Percentiles rank a stretch among this genome's conserved stretches.
These are phyloP conservation scores for Tinamus major DNA, from an alignment of 2,797 vertebrate species.

Conservation along the genomic window DNA sequence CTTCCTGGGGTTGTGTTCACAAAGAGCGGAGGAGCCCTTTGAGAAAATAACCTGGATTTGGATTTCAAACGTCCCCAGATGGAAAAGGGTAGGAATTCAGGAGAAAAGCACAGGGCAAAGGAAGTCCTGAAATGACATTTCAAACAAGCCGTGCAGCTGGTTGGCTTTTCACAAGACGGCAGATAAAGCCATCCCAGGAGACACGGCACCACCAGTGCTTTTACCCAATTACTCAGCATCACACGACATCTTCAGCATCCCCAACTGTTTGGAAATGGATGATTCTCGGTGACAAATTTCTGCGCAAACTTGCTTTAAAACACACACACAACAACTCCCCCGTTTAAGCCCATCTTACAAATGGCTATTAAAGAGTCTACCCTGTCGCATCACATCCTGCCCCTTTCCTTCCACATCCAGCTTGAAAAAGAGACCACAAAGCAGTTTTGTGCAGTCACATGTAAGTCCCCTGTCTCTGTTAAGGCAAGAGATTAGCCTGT, in stretches of 20 bases:
- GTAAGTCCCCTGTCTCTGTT: slow-evolving; percentile 75
- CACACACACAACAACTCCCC: background rate
- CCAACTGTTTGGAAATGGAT: background rate
- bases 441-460: slow-evolving; percentile 67
- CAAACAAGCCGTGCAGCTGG: background rate
- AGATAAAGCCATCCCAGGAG: background rate
- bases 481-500: slow-evolving; percentile 74
- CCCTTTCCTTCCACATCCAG: slow-evolving; percentile 43
- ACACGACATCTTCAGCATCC: background rate
- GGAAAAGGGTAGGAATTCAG: background rate
- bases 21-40: background rate
- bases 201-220: background rate
- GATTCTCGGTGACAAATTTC: background rate
- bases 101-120: background rate
- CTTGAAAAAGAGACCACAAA: slow-evolving; percentile 71
- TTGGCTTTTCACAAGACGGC: background rate
- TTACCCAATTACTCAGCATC: slow-evolving; percentile 12
- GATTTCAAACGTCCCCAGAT: background rate
- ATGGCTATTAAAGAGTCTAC: slow-evolving; percentile 8
- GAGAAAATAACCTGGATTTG: background rate
- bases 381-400: slow-evolving; percentile 9
- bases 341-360: slow-evolving; percentile 10
- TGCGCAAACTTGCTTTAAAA: background rate
- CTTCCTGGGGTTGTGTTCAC: background rate
- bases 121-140: background rate